phyloP scores from a whole-genome alignment of 1,140 invertebrate species.

The Daktulosphaira vitifoliae region DNA sequence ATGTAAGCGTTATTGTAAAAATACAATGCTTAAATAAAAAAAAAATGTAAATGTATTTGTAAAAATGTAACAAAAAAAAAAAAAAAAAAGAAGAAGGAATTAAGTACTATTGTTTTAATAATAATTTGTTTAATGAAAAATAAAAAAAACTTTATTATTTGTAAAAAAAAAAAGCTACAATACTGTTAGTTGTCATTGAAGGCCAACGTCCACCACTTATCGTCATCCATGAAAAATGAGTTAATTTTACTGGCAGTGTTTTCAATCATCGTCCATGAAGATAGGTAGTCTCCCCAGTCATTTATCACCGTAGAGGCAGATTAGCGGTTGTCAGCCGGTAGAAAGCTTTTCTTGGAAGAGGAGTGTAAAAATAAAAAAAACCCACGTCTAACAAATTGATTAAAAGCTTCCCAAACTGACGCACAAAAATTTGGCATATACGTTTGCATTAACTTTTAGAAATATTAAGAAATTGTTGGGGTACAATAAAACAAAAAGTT shows the following conservation, averaged over 20 bases:
- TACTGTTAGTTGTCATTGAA: constrained; percentile 24
- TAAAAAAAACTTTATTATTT: too few species aligned
- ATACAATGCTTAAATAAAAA: too few species aligned
- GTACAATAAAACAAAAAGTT: too few species aligned
- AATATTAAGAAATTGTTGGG: too few species aligned
- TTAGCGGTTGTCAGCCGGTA: constrained; percentile 17
- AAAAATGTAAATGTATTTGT: too few species aligned
- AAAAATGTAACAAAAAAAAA: too few species aligned
- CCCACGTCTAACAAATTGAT: constrained; percentile 30
- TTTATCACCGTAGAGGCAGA: constrained; percentile 28
- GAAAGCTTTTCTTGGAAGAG: constrained; percentile 20
- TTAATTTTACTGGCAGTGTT: constrained; percentile 24
- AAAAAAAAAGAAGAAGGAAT: too few species aligned
- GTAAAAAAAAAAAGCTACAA: too few species aligned
- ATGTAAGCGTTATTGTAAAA: too few species aligned
- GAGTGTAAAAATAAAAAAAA: constrained; percentile 4
- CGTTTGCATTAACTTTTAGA: constrained; percentile 18
- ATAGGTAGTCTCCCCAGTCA: neutral
- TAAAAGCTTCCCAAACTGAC: constrained; percentile 31
- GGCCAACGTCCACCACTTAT: neutral
- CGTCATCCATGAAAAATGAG: constrained; percentile 21
- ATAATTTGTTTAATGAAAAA: too few species aligned
- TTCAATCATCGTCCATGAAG: constrained; percentile 22
- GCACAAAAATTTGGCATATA: constrained; percentile 19
- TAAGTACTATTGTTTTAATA: too few species aligned